Conservation (phyloP, 1,140 invertebrate species). For the Drosophila repletoides region DNA sequence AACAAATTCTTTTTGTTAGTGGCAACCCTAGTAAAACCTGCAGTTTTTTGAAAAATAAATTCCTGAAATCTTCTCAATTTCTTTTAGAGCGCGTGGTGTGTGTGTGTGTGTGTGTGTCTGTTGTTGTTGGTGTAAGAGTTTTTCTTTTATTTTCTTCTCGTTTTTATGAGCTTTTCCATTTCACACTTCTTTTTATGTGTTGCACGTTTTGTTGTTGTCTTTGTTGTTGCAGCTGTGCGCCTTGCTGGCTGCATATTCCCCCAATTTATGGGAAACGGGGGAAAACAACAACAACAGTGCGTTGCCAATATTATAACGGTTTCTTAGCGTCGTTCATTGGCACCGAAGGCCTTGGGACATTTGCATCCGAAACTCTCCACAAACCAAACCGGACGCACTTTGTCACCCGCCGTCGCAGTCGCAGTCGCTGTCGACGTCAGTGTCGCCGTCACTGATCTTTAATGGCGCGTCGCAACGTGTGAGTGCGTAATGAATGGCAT, state of each 20-base stretch:
- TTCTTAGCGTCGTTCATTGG: slow-evolving; percentile 38
- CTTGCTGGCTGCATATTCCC: slow-evolving; percentile 37
- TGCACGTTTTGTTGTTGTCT: slow-evolving; percentile 33
- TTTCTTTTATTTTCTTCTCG: slow-evolving; percentile 13
- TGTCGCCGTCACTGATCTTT: slow-evolving; percentile 58
- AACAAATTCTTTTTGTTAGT: too few species aligned
- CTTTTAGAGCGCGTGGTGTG: not conserved
- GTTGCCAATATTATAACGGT: slow-evolving; percentile 62
- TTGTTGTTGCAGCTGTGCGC: slow-evolving; percentile 43
- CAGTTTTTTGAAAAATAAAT: slow-evolving; percentile 34
- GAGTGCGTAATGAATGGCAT: slow-evolving; percentile 53
- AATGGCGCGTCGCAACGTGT: slow-evolving; percentile 59
- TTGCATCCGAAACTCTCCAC: slow-evolving; percentile 70
- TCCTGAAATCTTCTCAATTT: slow-evolving; percentile 36
- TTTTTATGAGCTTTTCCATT: slow-evolving; percentile 43
- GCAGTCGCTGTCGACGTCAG: slow-evolving; percentile 37
- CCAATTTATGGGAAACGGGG: too few species aligned
- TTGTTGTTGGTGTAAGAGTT: slow-evolving; percentile 1
- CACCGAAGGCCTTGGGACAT: slow-evolving; percentile 46
- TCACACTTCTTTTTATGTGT: slow-evolving; percentile 54
- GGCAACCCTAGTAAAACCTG: too few species aligned
- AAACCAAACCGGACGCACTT: slow-evolving; percentile 78
- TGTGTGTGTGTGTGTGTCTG: not conserved
- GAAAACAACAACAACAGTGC: slow-evolving; percentile 18
- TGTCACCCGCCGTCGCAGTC: slow-evolving; percentile 54